Conservation (phyloP, 2,113 vertebrate species). For the Pitta sordida region DNA sequence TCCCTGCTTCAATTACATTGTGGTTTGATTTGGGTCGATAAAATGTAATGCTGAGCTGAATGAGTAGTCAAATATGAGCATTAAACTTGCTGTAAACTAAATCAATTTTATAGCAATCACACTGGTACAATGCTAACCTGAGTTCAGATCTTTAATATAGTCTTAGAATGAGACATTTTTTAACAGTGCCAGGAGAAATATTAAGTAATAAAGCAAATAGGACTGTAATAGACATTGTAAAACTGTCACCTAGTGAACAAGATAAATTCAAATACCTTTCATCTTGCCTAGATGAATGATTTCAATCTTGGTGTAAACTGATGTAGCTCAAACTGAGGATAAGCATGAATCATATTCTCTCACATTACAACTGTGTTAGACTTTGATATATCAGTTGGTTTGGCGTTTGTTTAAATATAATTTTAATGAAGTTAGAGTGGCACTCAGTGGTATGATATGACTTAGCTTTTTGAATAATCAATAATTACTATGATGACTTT, state of each 20-base stretch:
- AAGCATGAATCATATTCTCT: not conserved
- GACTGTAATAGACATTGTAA: not conserved
- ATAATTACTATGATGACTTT: not conserved
- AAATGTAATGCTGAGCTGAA: not conserved
- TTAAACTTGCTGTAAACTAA: not conserved
- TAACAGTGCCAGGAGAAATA: not conserved
- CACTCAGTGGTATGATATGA: not conserved
- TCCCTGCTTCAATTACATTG: not conserved
- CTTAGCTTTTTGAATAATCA: not conserved
- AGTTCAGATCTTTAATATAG: not conserved
- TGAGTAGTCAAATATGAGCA: not conserved
- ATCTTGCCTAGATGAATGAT: not conserved
- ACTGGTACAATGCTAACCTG: not conserved
- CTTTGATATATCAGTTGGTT: not conserved
- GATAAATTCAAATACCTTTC: not conserved
- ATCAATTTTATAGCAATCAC: not conserved
- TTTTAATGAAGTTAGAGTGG: not conserved
- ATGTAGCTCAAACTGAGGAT: not conserved
- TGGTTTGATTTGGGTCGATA: not conserved
- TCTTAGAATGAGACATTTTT: not conserved
- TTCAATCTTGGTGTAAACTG: not conserved
- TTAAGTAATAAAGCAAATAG: slow-evolving; percentile 18
- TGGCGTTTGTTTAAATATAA: not conserved
- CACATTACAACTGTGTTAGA: not conserved
- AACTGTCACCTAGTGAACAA: not conserved